These are phyloP conservation scores for Philopotamus ludificatus DNA, from an alignment of 1,140 invertebrate species.

Conservation along the genomic window DNA sequence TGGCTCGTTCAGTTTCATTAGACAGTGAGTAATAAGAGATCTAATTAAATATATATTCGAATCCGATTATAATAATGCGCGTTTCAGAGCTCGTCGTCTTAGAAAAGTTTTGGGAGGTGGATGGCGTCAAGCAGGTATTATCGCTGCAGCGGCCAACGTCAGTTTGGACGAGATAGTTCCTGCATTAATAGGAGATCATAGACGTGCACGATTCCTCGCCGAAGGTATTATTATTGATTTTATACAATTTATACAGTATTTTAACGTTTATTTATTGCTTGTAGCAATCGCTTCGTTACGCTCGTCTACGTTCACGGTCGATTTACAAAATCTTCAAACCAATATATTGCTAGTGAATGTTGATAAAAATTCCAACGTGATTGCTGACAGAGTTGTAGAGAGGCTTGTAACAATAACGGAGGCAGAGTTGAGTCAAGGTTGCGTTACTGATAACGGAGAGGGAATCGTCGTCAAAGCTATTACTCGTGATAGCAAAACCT, in stretches of 20 bases:
- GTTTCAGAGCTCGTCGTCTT: conserved; percentile 67
- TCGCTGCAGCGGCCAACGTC: conserved; percentile 85
- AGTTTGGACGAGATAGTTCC: conserved; percentile 76
- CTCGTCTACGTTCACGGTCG: conserved; percentile 61
- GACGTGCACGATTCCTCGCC: conserved; percentile 66
- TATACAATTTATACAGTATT: too few species aligned
- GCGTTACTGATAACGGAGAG: conserved; percentile 50
- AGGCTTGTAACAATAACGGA: conserved; percentile 59
- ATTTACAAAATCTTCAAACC: conserved; percentile 67
- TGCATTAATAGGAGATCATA: conserved; percentile 72
- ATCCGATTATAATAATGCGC: conserved; percentile 3
- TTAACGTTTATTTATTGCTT: conserved; percentile 27
- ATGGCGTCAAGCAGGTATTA: conserved; percentile 85
- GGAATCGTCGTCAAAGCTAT: conserved; percentile 59
- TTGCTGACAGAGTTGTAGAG: conserved; percentile 58
- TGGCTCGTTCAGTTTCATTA: conserved; percentile 76
- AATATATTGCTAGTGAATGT: conserved; percentile 78
- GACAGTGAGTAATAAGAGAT: conserved; percentile 58
- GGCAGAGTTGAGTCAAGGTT: conserved; percentile 56
- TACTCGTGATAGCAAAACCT: conserved; percentile 53
- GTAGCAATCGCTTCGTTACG: conserved; percentile 56
- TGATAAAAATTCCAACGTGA: conserved; percentile 49
- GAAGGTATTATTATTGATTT: conserved; percentile 60
- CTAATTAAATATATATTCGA: neutral
- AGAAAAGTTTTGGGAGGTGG: conserved; percentile 89